phyloP scores from a whole-genome alignment of 2,888 invertebrate species.

The Cephus rjabovi region DNA sequence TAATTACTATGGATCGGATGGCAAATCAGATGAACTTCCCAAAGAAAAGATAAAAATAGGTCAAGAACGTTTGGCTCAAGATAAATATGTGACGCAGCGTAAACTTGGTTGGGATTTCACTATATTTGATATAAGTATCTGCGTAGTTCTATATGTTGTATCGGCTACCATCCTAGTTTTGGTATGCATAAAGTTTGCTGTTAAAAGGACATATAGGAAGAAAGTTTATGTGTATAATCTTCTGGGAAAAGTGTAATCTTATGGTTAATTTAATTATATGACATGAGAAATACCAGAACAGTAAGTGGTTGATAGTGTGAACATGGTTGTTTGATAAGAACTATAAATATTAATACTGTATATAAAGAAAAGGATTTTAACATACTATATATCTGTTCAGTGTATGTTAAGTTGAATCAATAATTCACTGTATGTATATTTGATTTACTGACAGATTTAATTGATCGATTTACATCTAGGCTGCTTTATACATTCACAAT shows the following conservation, averaged over 20 bases:
- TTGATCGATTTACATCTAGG: neutral
- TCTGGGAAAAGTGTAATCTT: constrained; percentile 77
- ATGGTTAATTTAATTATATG: neutral
- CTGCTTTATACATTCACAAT: neutral
- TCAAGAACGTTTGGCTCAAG: constrained; percentile 33
- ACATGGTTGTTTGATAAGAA: neutral
- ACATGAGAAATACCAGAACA: neutral
- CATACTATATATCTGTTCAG: neutral
- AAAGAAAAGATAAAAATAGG: neutral
- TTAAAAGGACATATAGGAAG: constrained; percentile 78
- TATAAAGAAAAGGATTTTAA: neutral
- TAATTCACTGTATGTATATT: neutral
- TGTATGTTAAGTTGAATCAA: neutral
- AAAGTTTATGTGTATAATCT: constrained; percentile 79
- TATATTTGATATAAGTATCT: constrained; percentile 79
- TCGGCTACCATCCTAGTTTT: constrained; percentile 81
- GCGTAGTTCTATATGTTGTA: constrained; percentile 80
- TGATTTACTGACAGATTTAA: neutral
- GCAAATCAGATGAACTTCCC: constrained; percentile 17
- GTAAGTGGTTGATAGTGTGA: neutral
- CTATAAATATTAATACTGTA: neutral
- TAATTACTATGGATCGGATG: constrained; percentile 38
- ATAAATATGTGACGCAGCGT: constrained; percentile 35
- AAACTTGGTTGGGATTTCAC: constrained; percentile 70
- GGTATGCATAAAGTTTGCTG: constrained; percentile 81